phyloP scores from a whole-genome alignment of 2,113 vertebrate genomes.

The Lepus americanus region DNA sequence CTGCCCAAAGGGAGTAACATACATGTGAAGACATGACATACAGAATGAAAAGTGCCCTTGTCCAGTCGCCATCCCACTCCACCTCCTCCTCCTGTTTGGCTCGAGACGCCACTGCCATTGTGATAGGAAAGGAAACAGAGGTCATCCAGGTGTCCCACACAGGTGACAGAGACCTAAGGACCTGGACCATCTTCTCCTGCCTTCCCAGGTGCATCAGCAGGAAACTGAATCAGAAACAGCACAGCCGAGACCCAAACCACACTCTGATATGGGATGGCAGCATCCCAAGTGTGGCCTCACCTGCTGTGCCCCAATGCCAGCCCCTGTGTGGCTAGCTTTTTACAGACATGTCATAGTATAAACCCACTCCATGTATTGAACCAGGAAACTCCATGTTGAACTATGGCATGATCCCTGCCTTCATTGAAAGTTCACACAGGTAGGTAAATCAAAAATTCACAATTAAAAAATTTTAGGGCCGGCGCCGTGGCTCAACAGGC shows the following conservation, averaged over 20 bases:
- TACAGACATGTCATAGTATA: background rate
- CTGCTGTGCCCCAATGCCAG: too few relatives aligned
- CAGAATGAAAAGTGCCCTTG: background rate
- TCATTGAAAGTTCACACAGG: background rate
- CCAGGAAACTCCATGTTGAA: background rate
- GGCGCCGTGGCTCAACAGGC: too few relatives aligned
- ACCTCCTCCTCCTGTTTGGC: background rate
- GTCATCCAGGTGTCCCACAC: background rate
- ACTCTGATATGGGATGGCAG: too few relatives aligned
- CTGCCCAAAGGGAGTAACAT: slow-evolving; percentile 56
- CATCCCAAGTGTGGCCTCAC: too few relatives aligned
- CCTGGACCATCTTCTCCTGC: too few relatives aligned
- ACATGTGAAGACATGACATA: background rate
- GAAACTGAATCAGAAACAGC: too few relatives aligned
- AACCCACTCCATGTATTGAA: background rate
- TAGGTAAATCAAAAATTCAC: background rate
- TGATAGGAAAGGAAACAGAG: background rate
- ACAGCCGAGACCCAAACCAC: too few relatives aligned
- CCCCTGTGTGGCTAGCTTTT: background rate
- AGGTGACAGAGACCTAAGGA: too few relatives aligned
- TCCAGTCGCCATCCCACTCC: background rate
- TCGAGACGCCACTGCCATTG: background rate
- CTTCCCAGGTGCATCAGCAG: too few relatives aligned
- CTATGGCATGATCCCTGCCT: background rate
- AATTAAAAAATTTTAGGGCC: background rate